These are phyloP conservation scores for Lophotis ruficrista DNA, from an alignment of 2,113 vertebrate species.

Conservation along the genomic window DNA sequence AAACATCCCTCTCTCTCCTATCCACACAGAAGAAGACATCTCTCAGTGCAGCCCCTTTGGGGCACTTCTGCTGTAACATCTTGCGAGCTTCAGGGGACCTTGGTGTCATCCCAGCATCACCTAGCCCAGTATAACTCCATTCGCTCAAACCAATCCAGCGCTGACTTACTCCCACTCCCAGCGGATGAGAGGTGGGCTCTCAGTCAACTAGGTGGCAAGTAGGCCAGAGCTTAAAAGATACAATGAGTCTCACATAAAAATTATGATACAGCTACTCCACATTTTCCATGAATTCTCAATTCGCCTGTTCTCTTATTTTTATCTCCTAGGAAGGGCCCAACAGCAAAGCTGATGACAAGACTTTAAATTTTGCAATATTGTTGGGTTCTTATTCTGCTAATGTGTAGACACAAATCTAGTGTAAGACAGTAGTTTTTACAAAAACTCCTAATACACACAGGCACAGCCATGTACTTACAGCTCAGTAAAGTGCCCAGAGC, in stretches of 20 bases:
- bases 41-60: background rate
- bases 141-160: background rate
- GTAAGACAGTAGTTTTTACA: background rate
- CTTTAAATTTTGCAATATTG: background rate
- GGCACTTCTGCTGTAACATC: background rate
- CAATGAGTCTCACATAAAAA: background rate
- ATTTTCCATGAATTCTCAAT: background rate
- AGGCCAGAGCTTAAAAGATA: background rate
- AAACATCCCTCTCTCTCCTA: background rate
- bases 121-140: background rate
- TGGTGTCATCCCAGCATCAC: background rate
- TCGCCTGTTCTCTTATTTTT: background rate
- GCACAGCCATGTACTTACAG: background rate
- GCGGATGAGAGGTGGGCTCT: background rate
- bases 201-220: background rate
- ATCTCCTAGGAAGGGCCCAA: background rate
- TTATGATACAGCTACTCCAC: background rate
- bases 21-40: accelerated
- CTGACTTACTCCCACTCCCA: background rate
- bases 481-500: background rate
- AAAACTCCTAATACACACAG: background rate
- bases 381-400: background rate
- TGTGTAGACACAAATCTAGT: background rate
- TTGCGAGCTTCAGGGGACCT: accelerated
- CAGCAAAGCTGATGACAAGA: background rate